These are phyloP conservation scores for Cephus cinctus DNA, from an alignment of 1,140 invertebrate species.

Conservation along the genomic window DNA sequence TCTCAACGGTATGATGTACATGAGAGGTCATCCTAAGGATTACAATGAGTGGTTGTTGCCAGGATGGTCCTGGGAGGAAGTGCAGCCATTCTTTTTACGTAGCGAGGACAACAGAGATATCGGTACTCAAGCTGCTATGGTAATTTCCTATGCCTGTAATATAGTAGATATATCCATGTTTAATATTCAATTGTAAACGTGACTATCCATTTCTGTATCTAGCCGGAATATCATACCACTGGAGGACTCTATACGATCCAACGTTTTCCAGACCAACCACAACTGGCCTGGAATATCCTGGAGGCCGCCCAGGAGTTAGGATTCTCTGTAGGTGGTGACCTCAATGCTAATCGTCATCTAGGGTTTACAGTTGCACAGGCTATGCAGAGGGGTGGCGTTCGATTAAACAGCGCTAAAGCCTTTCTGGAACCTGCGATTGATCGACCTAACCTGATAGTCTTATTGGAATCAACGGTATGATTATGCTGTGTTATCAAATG, in stretches of 20 bases:
- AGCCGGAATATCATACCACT: too few relatives aligned
- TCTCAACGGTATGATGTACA: conserved; percentile 66
- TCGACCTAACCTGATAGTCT: conserved; percentile 59
- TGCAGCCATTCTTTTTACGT: conserved; percentile 51
- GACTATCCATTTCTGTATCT: too few relatives aligned
- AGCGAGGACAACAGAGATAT: conserved; percentile 38
- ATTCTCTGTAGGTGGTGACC: conserved; percentile 47
- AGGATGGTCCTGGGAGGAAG: conserved; percentile 60
- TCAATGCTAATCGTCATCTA: conserved; percentile 36
- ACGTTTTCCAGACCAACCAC: too few relatives aligned
- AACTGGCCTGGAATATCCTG: too few relatives aligned
- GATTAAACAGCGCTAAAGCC: conserved; percentile 64
- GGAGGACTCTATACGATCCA: too few relatives aligned
- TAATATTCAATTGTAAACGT: too few relatives aligned
- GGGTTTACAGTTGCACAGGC: conserved; percentile 53
- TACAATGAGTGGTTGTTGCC: conserved; percentile 59
- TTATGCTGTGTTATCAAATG: too few relatives aligned
- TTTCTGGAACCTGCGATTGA: conserved; percentile 59
- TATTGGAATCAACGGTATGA: too few relatives aligned
- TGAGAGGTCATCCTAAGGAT: conserved; percentile 60
- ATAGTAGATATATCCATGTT: too few relatives aligned
- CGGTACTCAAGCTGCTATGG: conserved; percentile 33
- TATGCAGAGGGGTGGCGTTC: conserved; percentile 61
- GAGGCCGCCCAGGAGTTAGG: conserved; percentile 52
- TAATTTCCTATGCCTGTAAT: too few relatives aligned